A percentile compares a stretch with the other conserved stretches of the same genome.
Conservation (phyloP, 2,797 vertebrate species). For the Sylvilagus floridanus region DNA sequence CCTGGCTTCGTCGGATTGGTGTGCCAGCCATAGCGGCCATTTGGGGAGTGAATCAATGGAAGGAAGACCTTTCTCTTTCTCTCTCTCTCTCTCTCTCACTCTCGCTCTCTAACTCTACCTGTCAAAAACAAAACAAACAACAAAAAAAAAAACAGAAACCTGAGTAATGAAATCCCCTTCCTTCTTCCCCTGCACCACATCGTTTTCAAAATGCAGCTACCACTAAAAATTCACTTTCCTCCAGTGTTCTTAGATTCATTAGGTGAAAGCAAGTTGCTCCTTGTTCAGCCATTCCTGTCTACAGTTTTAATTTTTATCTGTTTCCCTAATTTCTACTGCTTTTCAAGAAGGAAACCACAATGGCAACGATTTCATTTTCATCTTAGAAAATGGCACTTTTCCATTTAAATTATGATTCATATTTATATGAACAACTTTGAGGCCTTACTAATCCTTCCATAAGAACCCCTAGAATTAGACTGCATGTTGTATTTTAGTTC, state of each 20-base stretch:
- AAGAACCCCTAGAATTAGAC: not conserved
- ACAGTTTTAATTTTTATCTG: not conserved
- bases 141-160: too few relatives aligned
- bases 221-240: slow-evolving; percentile 35
- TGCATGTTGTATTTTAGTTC: not conserved
- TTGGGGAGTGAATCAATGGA: too few relatives aligned
- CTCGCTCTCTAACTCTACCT: too few relatives aligned
- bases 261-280: not conserved
- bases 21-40: too few relatives aligned
- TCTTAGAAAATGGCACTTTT: not conserved
- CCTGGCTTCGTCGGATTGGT: too few relatives aligned
- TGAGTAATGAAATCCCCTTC: not conserved
- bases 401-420: not conserved
- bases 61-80: too few relatives aligned
- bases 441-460: not conserved
- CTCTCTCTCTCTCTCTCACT: too few relatives aligned
- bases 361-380: not conserved
- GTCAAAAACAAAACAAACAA: too few relatives aligned
- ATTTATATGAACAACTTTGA: not conserved
- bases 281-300: not conserved
- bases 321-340: slow-evolving; percentile 7
- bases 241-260: not conserved
- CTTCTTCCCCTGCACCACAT: not conserved
- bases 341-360: slow-evolving; percentile 11
- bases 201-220: slow-evolving; percentile 6